Conservation (phyloP, 2,888 invertebrate genomes). For the Leucania comma region DNA sequence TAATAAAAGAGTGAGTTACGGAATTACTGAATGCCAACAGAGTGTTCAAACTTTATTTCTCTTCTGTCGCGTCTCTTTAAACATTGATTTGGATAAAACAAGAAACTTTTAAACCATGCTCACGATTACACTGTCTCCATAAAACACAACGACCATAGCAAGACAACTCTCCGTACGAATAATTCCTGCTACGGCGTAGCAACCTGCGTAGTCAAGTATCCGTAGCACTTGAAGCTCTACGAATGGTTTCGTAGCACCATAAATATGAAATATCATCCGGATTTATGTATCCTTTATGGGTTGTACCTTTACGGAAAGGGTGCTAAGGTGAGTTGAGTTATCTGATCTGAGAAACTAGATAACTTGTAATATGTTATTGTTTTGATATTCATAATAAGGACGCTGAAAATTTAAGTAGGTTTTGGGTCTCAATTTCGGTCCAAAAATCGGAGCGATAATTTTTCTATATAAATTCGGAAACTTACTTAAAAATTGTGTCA, state of each 20-base stretch:
- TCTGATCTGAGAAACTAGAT: conserved; percentile 1
- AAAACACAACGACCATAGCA: not conserved
- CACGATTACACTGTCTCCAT: too few relatives aligned
- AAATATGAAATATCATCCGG: conserved; percentile 51
- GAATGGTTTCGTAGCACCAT: conserved; percentile 35
- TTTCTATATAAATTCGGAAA: too few relatives aligned
- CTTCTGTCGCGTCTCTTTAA: too few relatives aligned
- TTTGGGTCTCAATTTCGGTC: too few relatives aligned
- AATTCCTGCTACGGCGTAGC: conserved; percentile 40
- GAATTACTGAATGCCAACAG: too few relatives aligned
- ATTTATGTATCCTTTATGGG: conserved; percentile 34
- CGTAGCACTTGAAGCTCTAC: conserved; percentile 47
- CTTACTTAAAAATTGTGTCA: too few relatives aligned
- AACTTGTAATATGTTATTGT: not conserved
- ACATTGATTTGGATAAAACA: too few relatives aligned
- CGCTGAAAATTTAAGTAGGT: not conserved
- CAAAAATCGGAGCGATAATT: too few relatives aligned
- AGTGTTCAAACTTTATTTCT: too few relatives aligned
- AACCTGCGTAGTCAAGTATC: conserved; percentile 39
- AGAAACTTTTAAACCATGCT: too few relatives aligned
- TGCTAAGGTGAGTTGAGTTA: not conserved
- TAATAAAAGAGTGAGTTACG: too few relatives aligned
- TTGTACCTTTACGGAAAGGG: conserved; percentile 24
- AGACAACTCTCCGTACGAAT: not conserved
- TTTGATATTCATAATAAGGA: not conserved